Evolutionary conservation across 2,113 vertebrate species (phyloP).

Genomic region (Oreochromis niloticus): DNA sequence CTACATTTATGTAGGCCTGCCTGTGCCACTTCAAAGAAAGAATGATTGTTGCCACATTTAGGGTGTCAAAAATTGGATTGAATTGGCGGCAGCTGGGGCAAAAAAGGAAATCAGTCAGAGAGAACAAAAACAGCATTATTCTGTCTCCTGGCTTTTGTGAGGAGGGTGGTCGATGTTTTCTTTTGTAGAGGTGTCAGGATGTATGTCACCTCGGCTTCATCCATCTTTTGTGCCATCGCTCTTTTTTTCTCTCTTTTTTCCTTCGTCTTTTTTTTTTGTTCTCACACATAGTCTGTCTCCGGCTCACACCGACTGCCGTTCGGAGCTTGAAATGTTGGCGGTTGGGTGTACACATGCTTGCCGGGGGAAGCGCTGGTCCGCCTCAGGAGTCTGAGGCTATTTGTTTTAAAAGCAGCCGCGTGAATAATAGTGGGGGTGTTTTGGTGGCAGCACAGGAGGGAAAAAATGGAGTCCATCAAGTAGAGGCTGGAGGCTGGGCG

Average conservation of each 20-base stretch:
- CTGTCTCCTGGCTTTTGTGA: slow-evolving; percentile 42
- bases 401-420: slow-evolving; percentile 55
- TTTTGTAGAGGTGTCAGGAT: slow-evolving; percentile 54
- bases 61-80: slow-evolving; percentile 37
- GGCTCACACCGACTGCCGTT: not conserved
- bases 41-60: slow-evolving; percentile 48
- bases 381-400: slow-evolving; percentile 33
- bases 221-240: slow-evolving; percentile 33
- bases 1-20: slow-evolving; percentile 19
- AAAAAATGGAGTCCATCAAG: slow-evolving; percentile 45
- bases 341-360: not conserved
- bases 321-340: slow-evolving; percentile 8
- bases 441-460: slow-evolving; percentile 2
- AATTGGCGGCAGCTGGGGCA: slow-evolving; percentile 24
- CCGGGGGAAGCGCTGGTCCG: not conserved
- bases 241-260: not conserved
- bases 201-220: slow-evolving; percentile 41
- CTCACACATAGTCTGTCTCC: not conserved
- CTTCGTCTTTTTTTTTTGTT: not conserved
- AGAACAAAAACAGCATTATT: slow-evolving; percentile 23
- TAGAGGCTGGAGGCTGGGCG: slow-evolving; percentile 46
- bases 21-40: slow-evolving; percentile 13
- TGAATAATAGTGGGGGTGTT: slow-evolving; percentile 40
- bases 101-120: not conserved
- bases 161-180: slow-evolving; percentile 52